Evolutionary conservation across 2,888 invertebrate genomes (phyloP).

Genomic region (Lasioglossum marginatum): DNA sequence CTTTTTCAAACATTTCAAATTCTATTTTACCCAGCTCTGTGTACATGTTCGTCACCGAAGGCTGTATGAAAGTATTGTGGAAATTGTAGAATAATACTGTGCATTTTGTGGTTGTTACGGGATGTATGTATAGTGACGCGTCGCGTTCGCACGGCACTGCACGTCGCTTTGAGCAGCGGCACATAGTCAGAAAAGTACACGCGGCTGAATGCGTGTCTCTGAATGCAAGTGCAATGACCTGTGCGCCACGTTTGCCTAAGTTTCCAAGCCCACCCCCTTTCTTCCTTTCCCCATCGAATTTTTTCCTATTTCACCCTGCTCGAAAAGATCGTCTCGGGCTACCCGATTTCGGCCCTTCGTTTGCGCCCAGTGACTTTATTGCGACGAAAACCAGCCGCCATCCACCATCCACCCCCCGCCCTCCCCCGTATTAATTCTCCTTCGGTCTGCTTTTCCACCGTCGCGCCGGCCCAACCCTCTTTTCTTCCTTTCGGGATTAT

Average conservation of each 20-base stretch:
- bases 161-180: background rate
- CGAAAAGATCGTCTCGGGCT: conserved; percentile 37
- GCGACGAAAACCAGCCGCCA: conserved; percentile 49
- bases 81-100: background rate
- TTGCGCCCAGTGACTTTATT: conserved; percentile 66
- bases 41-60: no score
- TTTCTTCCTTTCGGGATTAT: conserved; percentile 12
- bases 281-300: conserved; percentile 37
- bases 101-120: background rate
- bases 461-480: conserved; percentile 13
- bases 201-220: conserved; percentile 51
- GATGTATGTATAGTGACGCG: background rate
- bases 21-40: no score
- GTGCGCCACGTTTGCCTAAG: conserved; percentile 78
- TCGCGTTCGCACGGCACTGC: background rate
- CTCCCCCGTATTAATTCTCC: conserved; percentile 56
- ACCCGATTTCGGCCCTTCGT: conserved; percentile 39
- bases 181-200: conserved; percentile 21
- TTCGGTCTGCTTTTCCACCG: conserved; percentile 36
- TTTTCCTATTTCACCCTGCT: conserved; percentile 37
- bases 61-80: background rate
- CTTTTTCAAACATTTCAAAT: no score
- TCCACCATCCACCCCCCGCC: conserved; percentile 20
- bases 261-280: conserved; percentile 40
- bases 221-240: conserved; percentile 69